Conservation (phyloP, 2,113 vertebrate genomes). For the Colaptes auratus region DNA sequence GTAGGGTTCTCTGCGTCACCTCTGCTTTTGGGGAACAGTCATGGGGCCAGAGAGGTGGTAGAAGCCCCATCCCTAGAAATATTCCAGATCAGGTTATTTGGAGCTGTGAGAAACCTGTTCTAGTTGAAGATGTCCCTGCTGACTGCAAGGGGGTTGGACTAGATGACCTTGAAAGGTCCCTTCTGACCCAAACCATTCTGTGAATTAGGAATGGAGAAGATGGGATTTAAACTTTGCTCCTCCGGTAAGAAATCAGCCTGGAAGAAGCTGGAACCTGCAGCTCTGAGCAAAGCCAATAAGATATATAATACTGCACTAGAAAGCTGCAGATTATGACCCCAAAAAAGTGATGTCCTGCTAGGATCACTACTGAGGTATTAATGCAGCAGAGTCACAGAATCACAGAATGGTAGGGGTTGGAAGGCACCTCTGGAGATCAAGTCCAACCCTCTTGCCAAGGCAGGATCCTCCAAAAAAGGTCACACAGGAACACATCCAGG, state of each 20-base stretch:
- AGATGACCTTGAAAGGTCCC: no score
- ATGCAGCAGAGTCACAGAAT: background rate
- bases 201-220: accelerated
- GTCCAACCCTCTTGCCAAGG: no score
- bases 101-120: no score
- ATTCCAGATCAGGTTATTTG: no score
- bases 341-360: background rate
- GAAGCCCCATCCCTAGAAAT: no score
- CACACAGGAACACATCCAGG: no score
- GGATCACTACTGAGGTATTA: background rate
- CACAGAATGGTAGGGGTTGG: no score
- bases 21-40: background rate
- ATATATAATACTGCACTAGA: background rate
- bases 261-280: background rate
- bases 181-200: no score
- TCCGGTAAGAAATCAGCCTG: background rate
- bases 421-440: no score
- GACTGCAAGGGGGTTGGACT: no score
- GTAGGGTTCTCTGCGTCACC: background rate
- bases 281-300: background rate
- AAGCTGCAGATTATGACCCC: background rate
- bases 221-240: background rate
- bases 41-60: background rate
- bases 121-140: no score
- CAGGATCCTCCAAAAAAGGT: no score